Evolutionary conservation across 2,113 vertebrate species (phyloP).

Genomic region (Esox niger): DNA sequence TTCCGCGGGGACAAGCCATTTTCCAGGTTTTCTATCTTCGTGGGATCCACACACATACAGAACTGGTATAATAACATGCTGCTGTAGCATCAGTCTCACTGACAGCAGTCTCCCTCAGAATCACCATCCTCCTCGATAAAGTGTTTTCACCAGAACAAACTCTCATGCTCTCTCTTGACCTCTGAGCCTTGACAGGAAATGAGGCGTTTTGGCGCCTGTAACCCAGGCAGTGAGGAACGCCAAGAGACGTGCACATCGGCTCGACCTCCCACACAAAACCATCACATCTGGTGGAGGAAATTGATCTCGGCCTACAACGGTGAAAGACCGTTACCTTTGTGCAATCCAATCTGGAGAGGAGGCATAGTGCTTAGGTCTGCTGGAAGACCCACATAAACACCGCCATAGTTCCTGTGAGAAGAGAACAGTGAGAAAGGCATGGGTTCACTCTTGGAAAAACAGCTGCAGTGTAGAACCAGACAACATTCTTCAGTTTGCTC

Average conservation of each 20-base stretch:
- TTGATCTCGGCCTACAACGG: no score
- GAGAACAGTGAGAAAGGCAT: slow-evolving; percentile 1
- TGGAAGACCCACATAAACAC: slow-evolving; percentile 44
- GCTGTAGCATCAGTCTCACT: background rate
- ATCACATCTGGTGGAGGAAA: no score
- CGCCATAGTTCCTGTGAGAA: slow-evolving; percentile 42
- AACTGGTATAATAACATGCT: no score
- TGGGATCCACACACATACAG: background rate
- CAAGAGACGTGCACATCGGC: no score
- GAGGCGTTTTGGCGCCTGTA: slow-evolving; percentile 14
- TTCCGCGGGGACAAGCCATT: no score
- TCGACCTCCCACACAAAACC: no score
- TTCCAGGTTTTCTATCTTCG: no score
- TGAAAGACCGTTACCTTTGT: slow-evolving; percentile 18
- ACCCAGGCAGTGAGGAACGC: no score
- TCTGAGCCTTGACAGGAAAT: slow-evolving; percentile 50
- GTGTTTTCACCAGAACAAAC: slow-evolving; percentile 13
- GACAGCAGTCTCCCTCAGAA: background rate
- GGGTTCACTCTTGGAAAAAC: no score
- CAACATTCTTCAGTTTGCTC: no score
- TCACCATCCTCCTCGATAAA: slow-evolving; percentile 6
- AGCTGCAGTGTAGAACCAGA: no score
- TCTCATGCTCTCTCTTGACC: slow-evolving; percentile 51
- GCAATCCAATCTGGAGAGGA: slow-evolving; percentile 12
- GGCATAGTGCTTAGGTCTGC: slow-evolving; percentile 34